Evolutionary conservation across 2,888 invertebrate species (phyloP), one percentile per base, ranked within the genome.

Genomic region (Nudaria mundana): DNA sequence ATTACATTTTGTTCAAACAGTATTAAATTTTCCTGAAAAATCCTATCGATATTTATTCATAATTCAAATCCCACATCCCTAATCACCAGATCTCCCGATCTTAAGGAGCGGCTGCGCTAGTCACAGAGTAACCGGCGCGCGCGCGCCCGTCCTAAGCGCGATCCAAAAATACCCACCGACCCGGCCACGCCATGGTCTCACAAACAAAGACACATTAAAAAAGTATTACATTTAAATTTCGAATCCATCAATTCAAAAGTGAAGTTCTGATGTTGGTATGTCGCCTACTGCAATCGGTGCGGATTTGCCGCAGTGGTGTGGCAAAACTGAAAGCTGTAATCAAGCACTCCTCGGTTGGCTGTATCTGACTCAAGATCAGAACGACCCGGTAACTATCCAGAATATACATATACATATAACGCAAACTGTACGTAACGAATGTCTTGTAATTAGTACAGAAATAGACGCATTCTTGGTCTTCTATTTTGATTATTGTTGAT

Each of bases 271-370:
- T 81, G 78, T 54, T 53, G 76, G 60, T 37, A 88, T 88, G 87
- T 84, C 87, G 44, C 87, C 87, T 1, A 85, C 86, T 40, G 86
- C 85, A 23, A 65, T 85, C 48, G 80, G 79, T 41, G 77, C 82
- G 8, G 86, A 86, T 33, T 64, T 79, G 63, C 86, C 85, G 33
- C 85, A 82, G 56, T 85, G 87, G 86, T 81, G 81, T 55, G 82
- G 85, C 18, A 84, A 83, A 52, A 60, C 79, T 1, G 87, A 87
- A 40, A 57, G 60, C 42, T 84, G 78, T 50, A 76, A 78, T 2
- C 85, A 82, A 52, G 82, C 85, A 5, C 66, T 86, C 30, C 78
- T 87, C 20, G 82, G 86, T 22, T 88, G 87, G 87, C 76, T 86
- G 30, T 87, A 83, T 56, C 63, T 85, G 49, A 76, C 78, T 8